phyloP scores from a whole-genome alignment of 2,797 vertebrate species.

The Lepilemur ruficaudatus region DNA sequence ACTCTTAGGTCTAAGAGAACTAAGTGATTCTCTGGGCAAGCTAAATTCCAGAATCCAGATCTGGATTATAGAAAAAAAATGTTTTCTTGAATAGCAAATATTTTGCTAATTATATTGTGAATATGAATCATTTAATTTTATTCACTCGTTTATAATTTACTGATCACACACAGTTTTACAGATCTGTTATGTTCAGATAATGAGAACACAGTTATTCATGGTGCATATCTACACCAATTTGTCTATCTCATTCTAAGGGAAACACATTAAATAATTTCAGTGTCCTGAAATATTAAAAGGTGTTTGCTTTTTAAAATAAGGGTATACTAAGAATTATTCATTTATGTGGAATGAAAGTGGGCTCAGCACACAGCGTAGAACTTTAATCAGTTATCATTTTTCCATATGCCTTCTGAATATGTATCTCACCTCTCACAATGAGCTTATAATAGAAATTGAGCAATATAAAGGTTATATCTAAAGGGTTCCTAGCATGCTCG shows the following conservation, averaged over 20 bases:
- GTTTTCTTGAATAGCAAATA: not conserved
- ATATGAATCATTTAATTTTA: not conserved
- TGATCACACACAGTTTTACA: not conserved
- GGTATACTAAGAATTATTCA: not conserved
- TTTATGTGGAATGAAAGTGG: not conserved
- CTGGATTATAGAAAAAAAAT: not conserved
- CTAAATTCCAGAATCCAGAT: not conserved
- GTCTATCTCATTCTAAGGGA: not conserved
- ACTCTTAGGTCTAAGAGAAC: not conserved
- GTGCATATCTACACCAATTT: not conserved
- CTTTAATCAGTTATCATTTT: not conserved
- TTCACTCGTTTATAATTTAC: not conserved
- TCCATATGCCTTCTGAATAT: not conserved
- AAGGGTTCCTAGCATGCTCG: constrained; percentile 43
- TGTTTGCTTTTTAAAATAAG: not conserved
- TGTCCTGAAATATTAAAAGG: not conserved
- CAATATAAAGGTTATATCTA: not conserved
- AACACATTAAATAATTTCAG: not conserved
- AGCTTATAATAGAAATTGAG: not conserved
- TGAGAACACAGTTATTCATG: not conserved
- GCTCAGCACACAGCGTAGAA: not conserved
- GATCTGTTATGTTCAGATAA: not conserved
- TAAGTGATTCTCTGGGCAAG: not conserved
- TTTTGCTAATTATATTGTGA: not conserved
- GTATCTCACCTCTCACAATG: not conserved